These are phyloP conservation scores for Lophotis ruficrista DNA, from an alignment of 2,113 vertebrate species.

Conservation along the genomic window DNA sequence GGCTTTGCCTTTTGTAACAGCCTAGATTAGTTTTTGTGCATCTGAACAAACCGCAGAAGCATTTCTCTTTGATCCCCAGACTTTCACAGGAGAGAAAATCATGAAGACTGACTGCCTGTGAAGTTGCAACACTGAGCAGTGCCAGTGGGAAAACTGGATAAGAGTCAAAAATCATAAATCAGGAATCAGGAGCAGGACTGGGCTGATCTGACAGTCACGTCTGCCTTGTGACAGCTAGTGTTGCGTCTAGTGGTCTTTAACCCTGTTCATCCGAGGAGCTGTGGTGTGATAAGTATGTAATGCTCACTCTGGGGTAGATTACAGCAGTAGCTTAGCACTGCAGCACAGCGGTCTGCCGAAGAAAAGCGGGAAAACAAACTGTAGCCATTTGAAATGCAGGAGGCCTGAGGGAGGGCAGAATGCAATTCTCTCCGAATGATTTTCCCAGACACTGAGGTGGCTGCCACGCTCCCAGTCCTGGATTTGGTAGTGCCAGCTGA, in stretches of 20 bases:
- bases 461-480: fast-evolving
- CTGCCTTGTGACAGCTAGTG: not conserved
- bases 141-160: not conserved
- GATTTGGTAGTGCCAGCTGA: not conserved
- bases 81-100: not conserved
- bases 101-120: not conserved
- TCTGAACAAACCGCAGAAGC: not conserved
- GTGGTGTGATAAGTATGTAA: not conserved
- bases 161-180: not conserved
- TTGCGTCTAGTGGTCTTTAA: not conserved
- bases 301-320: not conserved
- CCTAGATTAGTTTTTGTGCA: not conserved
- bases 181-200: not conserved
- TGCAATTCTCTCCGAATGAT: not conserved
- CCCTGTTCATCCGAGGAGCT: not conserved
- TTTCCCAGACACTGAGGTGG: not conserved
- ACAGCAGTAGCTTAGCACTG: not conserved
- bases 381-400: not conserved
- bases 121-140: not conserved
- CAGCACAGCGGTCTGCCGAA: not conserved
- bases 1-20: not conserved
- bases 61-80: not conserved
- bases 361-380: not conserved
- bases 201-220: not conserved
- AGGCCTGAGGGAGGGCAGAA: not conserved